Evolutionary conservation across 2,888 invertebrate species (phyloP), one percentile per base, ranked within the genome.

Genomic region (Phortica okadai): DNA sequence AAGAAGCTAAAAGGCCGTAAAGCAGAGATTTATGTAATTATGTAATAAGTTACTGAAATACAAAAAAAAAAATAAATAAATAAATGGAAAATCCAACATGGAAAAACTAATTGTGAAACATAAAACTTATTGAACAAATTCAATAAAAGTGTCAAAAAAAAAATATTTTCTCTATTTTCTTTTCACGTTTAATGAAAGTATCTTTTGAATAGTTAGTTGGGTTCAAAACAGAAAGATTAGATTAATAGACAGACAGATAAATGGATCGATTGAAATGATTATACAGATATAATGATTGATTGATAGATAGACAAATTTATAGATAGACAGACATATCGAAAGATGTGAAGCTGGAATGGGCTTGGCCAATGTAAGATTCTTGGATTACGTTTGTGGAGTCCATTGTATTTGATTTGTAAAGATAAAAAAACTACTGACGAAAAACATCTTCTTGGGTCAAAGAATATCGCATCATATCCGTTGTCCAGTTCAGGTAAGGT

Each of bases 121-220:
- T 21, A 21, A 21, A 21, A 72, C 74, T 74, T 58, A 74, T 74
- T 74, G 67, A 78, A 82, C 77, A 78, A 82, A 77, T 82, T 81
- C 81, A 83, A 81, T 81, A 82, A 82, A 82, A 76, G 79, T 82
- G 82, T 82, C 76, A 81, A 79, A 80, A 73, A 76, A 81, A 76
- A 67, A 82, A 54, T 58, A 73, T 79, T 33, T 62, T 62, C 45
- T 33, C 25, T 21, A 33, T 54, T 54, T 54, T 72, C 16, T 33
- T 76, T 73, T 76, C 10, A 33, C 33, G 3, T 33, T 33, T 33
- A 4, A 33, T 33, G 33, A 33, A 33, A 33, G 33, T 5, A 33
- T 33, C 33, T 33, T 4, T 33, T 33, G 3, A 33, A 33, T 2
- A 4, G 33, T 33, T 33, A 33, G 33, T 4, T 33, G 33, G 33